Percentiles rank a stretch among this genome's conserved stretches.
Evolutionary conservation across 30 jellyfish, hydroid and myxozoan species (phyloP).

Genomic region (Aurelia aurita): DNA sequence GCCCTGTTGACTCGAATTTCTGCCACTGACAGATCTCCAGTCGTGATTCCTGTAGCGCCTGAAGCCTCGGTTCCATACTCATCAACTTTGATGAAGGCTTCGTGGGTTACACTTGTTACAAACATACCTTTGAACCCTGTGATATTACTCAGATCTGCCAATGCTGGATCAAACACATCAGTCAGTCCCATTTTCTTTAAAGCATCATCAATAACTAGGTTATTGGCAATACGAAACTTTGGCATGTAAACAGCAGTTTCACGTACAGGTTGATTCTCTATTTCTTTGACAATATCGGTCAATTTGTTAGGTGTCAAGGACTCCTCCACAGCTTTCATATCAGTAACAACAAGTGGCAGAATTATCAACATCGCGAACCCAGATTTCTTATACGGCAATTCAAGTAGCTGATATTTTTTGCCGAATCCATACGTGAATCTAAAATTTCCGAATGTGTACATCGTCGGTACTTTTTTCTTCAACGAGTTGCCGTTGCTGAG

Average conservation of each 20-base stretch:
- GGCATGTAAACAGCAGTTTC: slow-evolving; percentile 69
- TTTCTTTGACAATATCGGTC: not conserved
- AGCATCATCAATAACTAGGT: slow-evolving; percentile 14
- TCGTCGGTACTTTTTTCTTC: slow-evolving; percentile 63
- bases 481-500: not conserved
- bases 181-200: slow-evolving; percentile 68
- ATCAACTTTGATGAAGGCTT: slow-evolving; percentile 76
- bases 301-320: slow-evolving; percentile 16
- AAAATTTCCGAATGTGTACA: slow-evolving; percentile 56
- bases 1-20: slow-evolving; percentile 78
- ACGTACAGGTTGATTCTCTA: slow-evolving; percentile 2
- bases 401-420: slow-evolving; percentile 31
- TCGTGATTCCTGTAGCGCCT: slow-evolving; percentile 70
- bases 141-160: slow-evolving; percentile 75
- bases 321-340: slow-evolving; percentile 36
- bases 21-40: slow-evolving; percentile 23
- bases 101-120: slow-evolving; percentile 77
- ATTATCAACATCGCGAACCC: slow-evolving; percentile 67
- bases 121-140: slow-evolving; percentile 72
- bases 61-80: slow-evolving; percentile 95
- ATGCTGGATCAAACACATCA: slow-evolving; percentile 65
- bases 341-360: slow-evolving; percentile 56
- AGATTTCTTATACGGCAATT: slow-evolving; percentile 68
- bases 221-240: slow-evolving; percentile 54
- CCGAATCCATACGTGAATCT: slow-evolving; percentile 20